Evolutionary conservation across 2,113 vertebrate species (phyloP).

Genomic region (Salvelinus alpinus): DNA sequence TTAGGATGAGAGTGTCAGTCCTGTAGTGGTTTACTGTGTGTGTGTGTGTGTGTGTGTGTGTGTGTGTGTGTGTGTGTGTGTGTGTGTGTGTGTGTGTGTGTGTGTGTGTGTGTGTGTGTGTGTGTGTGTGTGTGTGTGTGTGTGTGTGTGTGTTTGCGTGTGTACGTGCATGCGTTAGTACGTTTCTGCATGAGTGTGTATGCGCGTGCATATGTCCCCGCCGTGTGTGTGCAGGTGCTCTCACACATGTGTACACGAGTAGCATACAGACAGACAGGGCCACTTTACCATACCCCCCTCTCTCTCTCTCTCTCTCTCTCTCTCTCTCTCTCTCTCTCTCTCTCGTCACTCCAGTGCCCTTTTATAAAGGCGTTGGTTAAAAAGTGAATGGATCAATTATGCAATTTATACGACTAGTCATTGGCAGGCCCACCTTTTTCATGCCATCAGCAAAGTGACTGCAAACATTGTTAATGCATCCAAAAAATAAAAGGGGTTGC

Average conservation of each 20-base stretch:
- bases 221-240: not conserved
- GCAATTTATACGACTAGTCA: constrained; percentile 72
- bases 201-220: not conserved
- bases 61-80: constrained; percentile 2
- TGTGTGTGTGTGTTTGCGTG: constrained; percentile 20
- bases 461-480: constrained; percentile 75
- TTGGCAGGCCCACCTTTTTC: constrained; percentile 63
- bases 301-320: not conserved
- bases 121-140: constrained; percentile 13
- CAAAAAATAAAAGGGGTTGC: constrained; percentile 68
- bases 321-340: not conserved
- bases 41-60: constrained; percentile 11
- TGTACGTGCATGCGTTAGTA: not conserved
- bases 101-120: constrained; percentile 9
- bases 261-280: not conserved
- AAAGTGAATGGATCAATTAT: constrained; percentile 78
- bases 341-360: constrained; percentile 34
- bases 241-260: not conserved
- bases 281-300: constrained; percentile 5
- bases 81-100: constrained; percentile 18
- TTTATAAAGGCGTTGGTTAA: constrained; percentile 70
- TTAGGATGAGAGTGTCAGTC: not conserved
- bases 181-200: not conserved
- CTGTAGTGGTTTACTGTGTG: not conserved
- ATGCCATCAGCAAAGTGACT: constrained; percentile 70